Percentiles rank a stretch among this genome's conserved stretches.
These are phyloP conservation scores for Siderastrea radians DNA, from an alignment of 92 coral and sea anemone genomes.

Conservation along the genomic window DNA sequence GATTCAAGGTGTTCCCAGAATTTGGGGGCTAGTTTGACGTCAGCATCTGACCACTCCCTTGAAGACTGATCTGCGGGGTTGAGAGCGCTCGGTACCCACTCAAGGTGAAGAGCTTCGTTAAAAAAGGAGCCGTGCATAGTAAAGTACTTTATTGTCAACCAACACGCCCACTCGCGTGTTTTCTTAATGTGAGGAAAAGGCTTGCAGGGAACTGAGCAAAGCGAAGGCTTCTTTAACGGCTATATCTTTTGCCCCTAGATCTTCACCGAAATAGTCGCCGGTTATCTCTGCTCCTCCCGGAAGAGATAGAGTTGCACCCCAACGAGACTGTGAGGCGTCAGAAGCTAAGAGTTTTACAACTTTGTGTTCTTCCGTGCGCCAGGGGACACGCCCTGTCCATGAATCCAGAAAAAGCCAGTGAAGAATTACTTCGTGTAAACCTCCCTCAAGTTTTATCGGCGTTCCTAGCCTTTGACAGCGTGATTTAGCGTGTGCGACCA, in stretches of 20 bases:
- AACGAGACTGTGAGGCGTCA: slow-evolving; percentile 39
- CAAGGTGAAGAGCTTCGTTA: neutral
- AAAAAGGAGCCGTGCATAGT: neutral
- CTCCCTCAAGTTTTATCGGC: slow-evolving; percentile 28
- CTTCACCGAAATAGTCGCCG: slow-evolving; percentile 21
- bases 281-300: neutral
- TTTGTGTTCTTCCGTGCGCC: slow-evolving; percentile 62
- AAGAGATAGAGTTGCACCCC: slow-evolving; percentile 30
- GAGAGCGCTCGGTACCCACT: slow-evolving; percentile 16
- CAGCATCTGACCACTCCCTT: slow-evolving; percentile 11
- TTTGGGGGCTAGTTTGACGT: neutral
- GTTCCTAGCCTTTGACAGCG: slow-evolving; percentile 26
- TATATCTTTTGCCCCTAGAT: slow-evolving; percentile 11
- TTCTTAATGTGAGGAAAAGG: slow-evolving; percentile 11
- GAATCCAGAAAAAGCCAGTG: slow-evolving; percentile 61
- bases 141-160: slow-evolving; percentile 27
- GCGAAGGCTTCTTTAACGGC: slow-evolving; percentile 8
- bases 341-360: slow-evolving; percentile 24
- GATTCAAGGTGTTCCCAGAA: neutral
- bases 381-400: slow-evolving; percentile 45
- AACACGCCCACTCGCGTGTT: slow-evolving; percentile 20
- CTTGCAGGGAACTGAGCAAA: slow-evolving; percentile 7
- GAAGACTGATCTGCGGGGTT: slow-evolving; percentile 22
- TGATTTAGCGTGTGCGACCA: slow-evolving; percentile 44
- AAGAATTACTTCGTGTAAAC: slow-evolving; percentile 3